Conservation (phyloP, 2,113 vertebrate genomes). For the Dendropsophus ebraccatus region DNA sequence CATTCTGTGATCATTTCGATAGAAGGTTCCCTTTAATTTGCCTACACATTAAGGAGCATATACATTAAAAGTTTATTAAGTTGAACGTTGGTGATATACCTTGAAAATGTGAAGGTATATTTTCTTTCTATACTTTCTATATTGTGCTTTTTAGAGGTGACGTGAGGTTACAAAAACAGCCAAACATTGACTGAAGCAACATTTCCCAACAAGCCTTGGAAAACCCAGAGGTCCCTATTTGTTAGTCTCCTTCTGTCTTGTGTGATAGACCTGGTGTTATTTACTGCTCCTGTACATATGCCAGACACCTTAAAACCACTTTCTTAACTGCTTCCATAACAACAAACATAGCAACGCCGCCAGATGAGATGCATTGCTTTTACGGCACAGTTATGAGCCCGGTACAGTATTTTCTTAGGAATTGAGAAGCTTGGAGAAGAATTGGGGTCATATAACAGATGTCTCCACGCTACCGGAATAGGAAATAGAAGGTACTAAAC, state of each 20-base stretch:
- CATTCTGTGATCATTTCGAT: too few species aligned
- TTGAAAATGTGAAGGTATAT: not conserved
- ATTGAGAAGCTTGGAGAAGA: not conserved
- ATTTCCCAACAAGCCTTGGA: not conserved
- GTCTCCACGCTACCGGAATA: not conserved
- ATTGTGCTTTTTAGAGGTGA: not conserved
- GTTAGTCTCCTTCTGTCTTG: not conserved
- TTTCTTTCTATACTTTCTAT: not conserved
- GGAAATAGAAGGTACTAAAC: not conserved
- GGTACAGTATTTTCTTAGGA: not conserved
- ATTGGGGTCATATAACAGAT: slow-evolving; percentile 10
- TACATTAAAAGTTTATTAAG: too few species aligned
- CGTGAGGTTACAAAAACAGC: not conserved
- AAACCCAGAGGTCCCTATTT: slow-evolving; percentile 10
- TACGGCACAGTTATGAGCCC: not conserved
- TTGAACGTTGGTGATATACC: too few species aligned
- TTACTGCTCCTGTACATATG: not conserved
- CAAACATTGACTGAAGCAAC: not conserved
- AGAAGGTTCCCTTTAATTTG: too few species aligned
- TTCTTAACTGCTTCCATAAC: slow-evolving; percentile 22
- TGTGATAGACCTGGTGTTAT: slow-evolving; percentile 14
- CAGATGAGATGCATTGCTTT: slow-evolving; percentile 6
- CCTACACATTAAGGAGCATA: too few species aligned
- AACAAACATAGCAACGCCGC: not conserved
- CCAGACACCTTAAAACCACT: slow-evolving; percentile 22